Percentiles rank a stretch among this genome's conserved stretches.
phyloP scores from a whole-genome alignment of 2,888 invertebrate species.

The Dryomyza anilis region DNA sequence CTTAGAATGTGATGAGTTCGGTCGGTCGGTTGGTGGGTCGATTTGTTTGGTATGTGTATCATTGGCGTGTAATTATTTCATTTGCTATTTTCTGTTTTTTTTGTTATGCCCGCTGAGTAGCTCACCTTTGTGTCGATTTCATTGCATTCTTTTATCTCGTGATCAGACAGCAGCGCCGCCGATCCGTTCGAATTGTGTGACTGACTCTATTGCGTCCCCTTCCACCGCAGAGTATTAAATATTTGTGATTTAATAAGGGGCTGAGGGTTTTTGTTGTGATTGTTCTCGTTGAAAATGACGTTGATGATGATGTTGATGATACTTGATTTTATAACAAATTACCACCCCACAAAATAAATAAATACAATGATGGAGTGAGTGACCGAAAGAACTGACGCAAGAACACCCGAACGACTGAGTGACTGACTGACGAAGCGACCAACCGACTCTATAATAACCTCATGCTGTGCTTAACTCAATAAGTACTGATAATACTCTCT shows the following conservation, averaged over 20 bases:
- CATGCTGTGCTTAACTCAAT: conserved; percentile 41
- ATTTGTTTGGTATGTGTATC: conserved; percentile 25
- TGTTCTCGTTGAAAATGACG: conserved; percentile 26
- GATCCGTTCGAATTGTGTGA: no score
- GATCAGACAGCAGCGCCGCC: conserved; percentile 28
- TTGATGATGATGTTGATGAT: conserved; percentile 38
- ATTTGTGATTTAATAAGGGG: conserved; percentile 26
- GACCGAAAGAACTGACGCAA: background rate
- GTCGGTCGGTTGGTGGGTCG: conserved; percentile 5
- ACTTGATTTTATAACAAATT: conserved; percentile 57
- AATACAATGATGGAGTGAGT: conserved; percentile 10
- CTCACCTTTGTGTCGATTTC: conserved; percentile 19
- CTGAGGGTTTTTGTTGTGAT: conserved; percentile 29
- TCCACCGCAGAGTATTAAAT: conserved; percentile 11
- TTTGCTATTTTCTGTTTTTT: conserved; percentile 40
- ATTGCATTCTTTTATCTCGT: background rate
- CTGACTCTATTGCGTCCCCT: no score
- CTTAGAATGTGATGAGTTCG: no score
- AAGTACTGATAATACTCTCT: conserved; percentile 5
- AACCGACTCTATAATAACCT: conserved; percentile 50
- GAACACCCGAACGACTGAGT: background rate
- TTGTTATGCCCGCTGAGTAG: background rate
- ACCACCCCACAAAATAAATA: conserved; percentile 49
- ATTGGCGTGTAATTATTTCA: conserved; percentile 51
- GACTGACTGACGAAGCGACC: conserved; percentile 22